A percentile compares a stretch with the other conserved stretches of the same genome.
phyloP scores from a whole-genome alignment of 2,113 vertebrate species.

The Panurus biarmicus region DNA sequence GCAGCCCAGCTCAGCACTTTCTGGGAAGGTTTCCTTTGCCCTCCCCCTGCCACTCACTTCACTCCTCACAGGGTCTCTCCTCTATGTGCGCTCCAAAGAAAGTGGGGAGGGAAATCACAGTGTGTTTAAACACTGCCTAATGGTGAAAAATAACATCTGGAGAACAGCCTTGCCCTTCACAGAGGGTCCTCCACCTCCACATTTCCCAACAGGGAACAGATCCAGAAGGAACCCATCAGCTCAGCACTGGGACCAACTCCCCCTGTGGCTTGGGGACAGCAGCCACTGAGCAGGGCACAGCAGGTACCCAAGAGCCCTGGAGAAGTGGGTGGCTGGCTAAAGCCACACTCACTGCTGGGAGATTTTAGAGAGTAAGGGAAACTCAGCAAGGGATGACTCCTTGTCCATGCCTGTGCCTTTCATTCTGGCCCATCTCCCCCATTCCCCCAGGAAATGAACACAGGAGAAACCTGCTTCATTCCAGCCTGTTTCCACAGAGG shows the following conservation, averaged over 20 bases:
- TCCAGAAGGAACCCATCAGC: background rate
- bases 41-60: background rate
- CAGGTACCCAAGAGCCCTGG: background rate
- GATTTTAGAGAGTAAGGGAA: background rate
- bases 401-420: background rate
- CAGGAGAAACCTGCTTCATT: background rate
- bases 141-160: conserved; percentile 40
- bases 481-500: background rate
- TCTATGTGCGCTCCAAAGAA: background rate
- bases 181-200: background rate
- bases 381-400: background rate
- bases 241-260: background rate
- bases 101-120: rapidly evolving
- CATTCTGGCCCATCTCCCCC: background rate
- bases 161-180: background rate
- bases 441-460: background rate
- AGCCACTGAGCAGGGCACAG: background rate
- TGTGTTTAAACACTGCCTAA: conserved; percentile 5
- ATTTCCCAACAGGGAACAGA: background rate
- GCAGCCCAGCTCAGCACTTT: background rate
- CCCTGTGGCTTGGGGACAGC: background rate
- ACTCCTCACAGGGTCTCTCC: background rate
- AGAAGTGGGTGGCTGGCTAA: background rate
- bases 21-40: background rate
- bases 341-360: background rate